These are phyloP conservation scores for Rhinophrynus dorsalis DNA, from an alignment of 2,797 vertebrate species.

Conservation along the genomic window DNA sequence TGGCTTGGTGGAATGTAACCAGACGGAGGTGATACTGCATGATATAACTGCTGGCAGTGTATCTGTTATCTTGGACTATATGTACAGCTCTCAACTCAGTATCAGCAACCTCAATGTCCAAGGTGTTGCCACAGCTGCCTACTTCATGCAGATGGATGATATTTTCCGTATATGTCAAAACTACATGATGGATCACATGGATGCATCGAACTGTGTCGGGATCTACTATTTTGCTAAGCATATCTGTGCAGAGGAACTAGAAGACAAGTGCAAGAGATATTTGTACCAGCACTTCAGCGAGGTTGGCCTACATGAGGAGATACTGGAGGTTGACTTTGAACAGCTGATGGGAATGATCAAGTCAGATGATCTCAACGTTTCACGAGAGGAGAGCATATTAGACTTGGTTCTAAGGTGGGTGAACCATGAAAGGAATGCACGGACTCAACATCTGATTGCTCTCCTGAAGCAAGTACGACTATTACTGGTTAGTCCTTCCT, in stretches of 20 bases:
- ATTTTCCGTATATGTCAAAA: slow-evolving; percentile 82
- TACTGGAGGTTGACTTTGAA: slow-evolving; percentile 86
- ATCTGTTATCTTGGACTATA: slow-evolving; percentile 81
- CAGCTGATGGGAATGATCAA: slow-evolving; percentile 82
- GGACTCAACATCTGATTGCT: slow-evolving; percentile 77
- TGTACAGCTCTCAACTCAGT: slow-evolving; percentile 85
- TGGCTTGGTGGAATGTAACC: slow-evolving; percentile 84
- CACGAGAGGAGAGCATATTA: slow-evolving; percentile 90
- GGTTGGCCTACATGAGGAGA: slow-evolving; percentile 88
- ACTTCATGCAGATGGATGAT: slow-evolving; percentile 93
- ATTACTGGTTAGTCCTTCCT: slow-evolving; percentile 80
- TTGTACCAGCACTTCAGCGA: slow-evolving; percentile 89
- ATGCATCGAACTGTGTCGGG: slow-evolving; percentile 92
- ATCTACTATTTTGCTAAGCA: slow-evolving; percentile 91
- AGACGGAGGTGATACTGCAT: slow-evolving; percentile 79
- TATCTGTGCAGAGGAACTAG: slow-evolving; percentile 89
- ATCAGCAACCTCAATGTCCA: slow-evolving; percentile 86
- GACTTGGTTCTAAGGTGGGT: slow-evolving; percentile 92
- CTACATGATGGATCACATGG: slow-evolving; percentile 95
- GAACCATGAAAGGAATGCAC: slow-evolving; percentile 71
- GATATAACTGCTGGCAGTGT: slow-evolving; percentile 86
- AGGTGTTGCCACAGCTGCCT: slow-evolving; percentile 85
- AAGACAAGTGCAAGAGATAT: slow-evolving; percentile 81
- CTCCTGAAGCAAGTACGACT: slow-evolving; percentile 89
- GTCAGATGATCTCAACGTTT: slow-evolving; percentile 93